phyloP scores from a whole-genome alignment of 2,113 vertebrate genomes.

The Theropithecus gelada region DNA sequence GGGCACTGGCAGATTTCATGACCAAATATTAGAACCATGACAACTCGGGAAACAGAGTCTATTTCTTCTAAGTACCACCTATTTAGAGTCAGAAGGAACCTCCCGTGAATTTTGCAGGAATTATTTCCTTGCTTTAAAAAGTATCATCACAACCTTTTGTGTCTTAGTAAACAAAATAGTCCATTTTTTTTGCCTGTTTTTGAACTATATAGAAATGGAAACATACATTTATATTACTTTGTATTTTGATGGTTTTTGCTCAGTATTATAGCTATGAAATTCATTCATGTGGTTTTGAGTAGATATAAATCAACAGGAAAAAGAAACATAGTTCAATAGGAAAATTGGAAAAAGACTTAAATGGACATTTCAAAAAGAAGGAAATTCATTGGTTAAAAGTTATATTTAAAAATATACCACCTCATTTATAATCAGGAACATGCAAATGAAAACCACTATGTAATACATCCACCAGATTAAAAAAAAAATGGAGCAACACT shows the following conservation, averaged over 20 bases:
- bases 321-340: not conserved
- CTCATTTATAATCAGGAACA: not conserved
- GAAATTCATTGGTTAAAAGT: not conserved
- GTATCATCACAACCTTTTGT: not conserved
- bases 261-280: not conserved
- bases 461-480: not conserved
- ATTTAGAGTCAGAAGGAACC: not conserved
- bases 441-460: not conserved
- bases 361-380: not conserved
- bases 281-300: not conserved
- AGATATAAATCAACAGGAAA: not conserved
- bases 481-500: not conserved
- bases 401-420: not conserved
- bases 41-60: not conserved
- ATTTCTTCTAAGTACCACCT: not conserved
- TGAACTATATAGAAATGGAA: not conserved
- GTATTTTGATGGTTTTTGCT: not conserved
- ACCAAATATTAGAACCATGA: not conserved
- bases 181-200: not conserved
- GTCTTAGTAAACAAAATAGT: not conserved
- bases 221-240: not conserved
- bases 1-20: not conserved
- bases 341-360: not conserved
- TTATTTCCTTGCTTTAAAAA: constrained; percentile 29
- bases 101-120: not conserved